Base-by-base conservation (phyloP, 2,888 invertebrate genomes). In the Chirona hameri region DNA sequence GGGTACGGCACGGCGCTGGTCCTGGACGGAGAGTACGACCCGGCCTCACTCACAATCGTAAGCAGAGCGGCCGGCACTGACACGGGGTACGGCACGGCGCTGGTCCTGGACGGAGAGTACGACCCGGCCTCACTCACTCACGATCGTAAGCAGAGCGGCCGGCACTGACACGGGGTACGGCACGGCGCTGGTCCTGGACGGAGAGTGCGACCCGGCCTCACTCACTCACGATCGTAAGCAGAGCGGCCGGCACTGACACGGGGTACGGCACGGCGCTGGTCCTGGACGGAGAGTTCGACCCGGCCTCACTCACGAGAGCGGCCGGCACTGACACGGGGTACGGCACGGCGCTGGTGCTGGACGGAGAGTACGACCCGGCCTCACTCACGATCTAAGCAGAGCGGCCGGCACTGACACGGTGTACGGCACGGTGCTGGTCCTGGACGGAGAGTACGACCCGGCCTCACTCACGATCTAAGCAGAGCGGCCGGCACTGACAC, bases 1-100 rank as follows among this genome's bases (percentile, higher is more conserved):
- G n/a, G 94, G 93, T 95, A 94, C 87, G 95, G 95, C 0, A 92
- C 93, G 0, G 90, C 90, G 57, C 89, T 95, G 39, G 93, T 94
- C 82, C 86, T 94, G 69, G 90, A 92, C 0, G 91, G 92, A 0
- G 88, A 90, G 0, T 94, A 94, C 85, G 93, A 92, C 0, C 91
- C 94, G 0, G 93, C 92, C 0, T 92, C 91, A 0, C 88, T 94
- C 79, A 76, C 76, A 24, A 76, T 76, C 5, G 76, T 76, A 21
- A 76, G 76, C 39, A 4, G 95, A 0, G 92, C 93, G 0, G 90
- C 90, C 57, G 89, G 95, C 39, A 93, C 94, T 82, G 86, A n/a
- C n/a, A n/a, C n/a, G n/a, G n/a, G 94, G 93, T 95, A 94, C 87
- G 95, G 95, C 0, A 92, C 93, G 0, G 90, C 90, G 57, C 89